A percentile compares a stretch with the other conserved stretches of the same genome.
Conservation (phyloP, 2,797 vertebrate species). For the Syncerus caffer region DNA sequence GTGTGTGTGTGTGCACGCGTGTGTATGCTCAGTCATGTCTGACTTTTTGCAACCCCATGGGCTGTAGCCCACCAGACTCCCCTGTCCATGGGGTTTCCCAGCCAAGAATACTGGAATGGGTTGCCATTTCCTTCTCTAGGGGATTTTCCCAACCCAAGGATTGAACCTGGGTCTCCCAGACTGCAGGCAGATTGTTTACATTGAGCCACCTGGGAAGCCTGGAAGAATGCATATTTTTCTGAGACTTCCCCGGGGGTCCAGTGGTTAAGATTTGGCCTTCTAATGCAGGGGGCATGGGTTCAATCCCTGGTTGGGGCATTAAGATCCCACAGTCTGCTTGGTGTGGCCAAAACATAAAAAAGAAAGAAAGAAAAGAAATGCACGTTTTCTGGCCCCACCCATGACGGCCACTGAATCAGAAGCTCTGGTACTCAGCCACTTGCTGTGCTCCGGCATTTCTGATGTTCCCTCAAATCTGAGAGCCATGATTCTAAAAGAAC, state of each 20-base stretch:
- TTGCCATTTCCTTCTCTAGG: background rate
- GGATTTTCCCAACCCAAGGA: background rate
- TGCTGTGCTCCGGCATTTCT: background rate
- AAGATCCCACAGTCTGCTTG: background rate
- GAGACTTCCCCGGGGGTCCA: background rate
- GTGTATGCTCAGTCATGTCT: rapidly evolving
- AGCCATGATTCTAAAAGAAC: background rate
- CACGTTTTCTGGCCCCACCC: background rate
- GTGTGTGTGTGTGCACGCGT: background rate
- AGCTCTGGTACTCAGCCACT: background rate
- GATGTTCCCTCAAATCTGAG: background rate
- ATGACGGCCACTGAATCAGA: background rate
- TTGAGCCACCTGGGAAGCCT: background rate
- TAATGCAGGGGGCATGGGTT: background rate
- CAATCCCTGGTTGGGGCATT: background rate
- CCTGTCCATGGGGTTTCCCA: background rate
- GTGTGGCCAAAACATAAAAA: background rate
- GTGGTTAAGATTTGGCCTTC: background rate
- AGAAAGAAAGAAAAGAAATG: background rate
- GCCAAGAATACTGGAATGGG: background rate
- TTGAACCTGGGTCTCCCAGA: background rate
- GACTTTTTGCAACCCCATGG: background rate
- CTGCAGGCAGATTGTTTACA: background rate
- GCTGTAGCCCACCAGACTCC: background rate
- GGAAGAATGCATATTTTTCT: background rate